Evolutionary conservation across 2,113 vertebrate genomes (phyloP).

Genomic region (Phrynocephalus versicolor): DNA sequence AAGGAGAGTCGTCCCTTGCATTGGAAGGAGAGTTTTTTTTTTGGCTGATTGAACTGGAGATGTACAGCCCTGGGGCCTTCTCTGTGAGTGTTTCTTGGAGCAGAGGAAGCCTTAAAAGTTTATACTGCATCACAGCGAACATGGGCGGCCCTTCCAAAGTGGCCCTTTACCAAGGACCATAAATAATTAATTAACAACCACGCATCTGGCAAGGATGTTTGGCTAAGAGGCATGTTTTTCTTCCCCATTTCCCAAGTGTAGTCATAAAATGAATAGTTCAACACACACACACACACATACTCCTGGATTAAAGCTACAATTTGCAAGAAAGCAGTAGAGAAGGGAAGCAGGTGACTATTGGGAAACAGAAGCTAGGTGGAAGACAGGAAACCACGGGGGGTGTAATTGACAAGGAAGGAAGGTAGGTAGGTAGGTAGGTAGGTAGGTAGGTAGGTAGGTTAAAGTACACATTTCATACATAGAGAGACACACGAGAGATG

Average conservation of each 20-base stretch:
- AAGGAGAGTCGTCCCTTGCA: too few species aligned
- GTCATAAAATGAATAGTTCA: slow-evolving; percentile 59
- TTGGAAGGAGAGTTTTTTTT: not conserved
- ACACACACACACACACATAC: not conserved
- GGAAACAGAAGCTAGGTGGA: not conserved
- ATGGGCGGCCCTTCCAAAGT: not conserved
- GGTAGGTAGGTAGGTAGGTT: not conserved
- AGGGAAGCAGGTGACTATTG: not conserved
- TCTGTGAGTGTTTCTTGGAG: not conserved
- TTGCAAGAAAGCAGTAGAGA: not conserved
- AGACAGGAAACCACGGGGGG: not conserved
- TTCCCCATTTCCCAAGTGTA: slow-evolving; percentile 38
- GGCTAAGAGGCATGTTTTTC: slow-evolving; percentile 8
- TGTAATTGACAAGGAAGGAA: not conserved
- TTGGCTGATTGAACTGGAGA: not conserved
- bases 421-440: not conserved
- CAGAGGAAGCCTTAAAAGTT: slow-evolving; percentile 19
- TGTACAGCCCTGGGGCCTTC: not conserved
- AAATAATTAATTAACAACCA: slow-evolving; percentile 26
- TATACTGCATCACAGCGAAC: not conserved
- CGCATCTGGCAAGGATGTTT: slow-evolving; percentile 4
- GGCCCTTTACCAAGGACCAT: slow-evolving; percentile 13
- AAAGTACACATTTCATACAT: too few species aligned
- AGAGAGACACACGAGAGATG: too few species aligned
- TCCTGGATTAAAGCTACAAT: slow-evolving; percentile 38